phyloP scores from a whole-genome alignment of 2,797 vertebrate genomes.

The Acanthurus leucopareius region DNA sequence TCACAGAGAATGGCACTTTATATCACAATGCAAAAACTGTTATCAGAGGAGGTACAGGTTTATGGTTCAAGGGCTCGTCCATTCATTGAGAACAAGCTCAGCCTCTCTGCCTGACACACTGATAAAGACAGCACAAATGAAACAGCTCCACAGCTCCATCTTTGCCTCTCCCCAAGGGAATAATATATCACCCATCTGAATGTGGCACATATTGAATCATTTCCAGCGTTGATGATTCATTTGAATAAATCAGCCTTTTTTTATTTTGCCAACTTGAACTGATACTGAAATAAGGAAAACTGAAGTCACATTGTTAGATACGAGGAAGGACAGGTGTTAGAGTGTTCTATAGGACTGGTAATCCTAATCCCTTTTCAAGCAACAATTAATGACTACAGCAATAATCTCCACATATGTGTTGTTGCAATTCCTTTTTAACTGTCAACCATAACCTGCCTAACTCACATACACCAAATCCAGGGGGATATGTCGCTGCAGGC shows the following conservation, averaged over 20 bases:
- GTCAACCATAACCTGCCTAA: constrained; percentile 76
- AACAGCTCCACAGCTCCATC: constrained; percentile 82
- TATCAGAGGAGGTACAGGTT: constrained; percentile 88
- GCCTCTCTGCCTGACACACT: constrained; percentile 85
- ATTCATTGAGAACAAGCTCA: constrained; percentile 85
- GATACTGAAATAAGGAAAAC: constrained; percentile 76
- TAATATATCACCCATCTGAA: constrained; percentile 86
- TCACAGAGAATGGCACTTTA: constrained; percentile 78
- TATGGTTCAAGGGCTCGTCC: constrained; percentile 87
- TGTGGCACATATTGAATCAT: constrained; percentile 83
- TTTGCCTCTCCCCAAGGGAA: constrained; percentile 82
- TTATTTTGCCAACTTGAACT: constrained; percentile 81
- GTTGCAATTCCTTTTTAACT: constrained; percentile 75
- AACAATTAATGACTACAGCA: constrained; percentile 84
- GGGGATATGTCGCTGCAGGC: constrained; percentile 77
- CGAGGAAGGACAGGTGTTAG: constrained; percentile 78
- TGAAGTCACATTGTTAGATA: constrained; percentile 72
- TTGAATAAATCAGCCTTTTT: constrained; percentile 82
- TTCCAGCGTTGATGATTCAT: constrained; percentile 84
- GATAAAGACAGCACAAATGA: constrained; percentile 88
- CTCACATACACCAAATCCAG: constrained; percentile 74
- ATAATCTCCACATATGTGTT: constrained; percentile 80
- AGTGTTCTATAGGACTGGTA: constrained; percentile 71
- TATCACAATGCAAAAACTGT: constrained; percentile 84
- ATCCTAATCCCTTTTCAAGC: constrained; percentile 82